Evolutionary conservation across 2,888 invertebrate genomes (phyloP), one percentile per base, ranked within the genome.

Genomic region (Eledone cirrhosa): DNA sequence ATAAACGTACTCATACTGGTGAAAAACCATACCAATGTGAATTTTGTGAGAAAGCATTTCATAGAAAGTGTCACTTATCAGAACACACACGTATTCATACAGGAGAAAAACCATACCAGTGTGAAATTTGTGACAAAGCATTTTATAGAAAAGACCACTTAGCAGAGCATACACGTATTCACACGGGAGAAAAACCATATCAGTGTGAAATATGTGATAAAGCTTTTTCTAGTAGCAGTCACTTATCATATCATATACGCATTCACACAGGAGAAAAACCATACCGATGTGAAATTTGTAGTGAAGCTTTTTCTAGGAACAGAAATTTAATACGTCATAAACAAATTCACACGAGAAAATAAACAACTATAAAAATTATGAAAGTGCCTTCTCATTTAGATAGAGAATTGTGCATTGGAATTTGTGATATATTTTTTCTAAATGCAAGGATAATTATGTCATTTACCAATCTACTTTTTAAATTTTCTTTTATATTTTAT

Each of bases 161-260:
- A 33, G 31, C n/a, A n/a, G 5, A 41, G 13, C 72, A 72, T n/a
- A 22, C n/a, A 13, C 33, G 14, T 29, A 31, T 31, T 5, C 72
- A 72, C 11, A 22, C 31, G 11, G 72, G 31, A 33, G 72, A 19
- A 7, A 72, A 72, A 24, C 72, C 72, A n/a, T 72, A 41, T 72
- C 33, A 72, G 1, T 72, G 72, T 72, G 24, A 33, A 31, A 13
- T 72, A 22, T 72, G 72, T 72, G 72, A 31, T 13, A 72, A 72
- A 41, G 31, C 31, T 31, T 72, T 72, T 31, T 72, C 41, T 7
- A n/a, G 31, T 3, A 72, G 31, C 22, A n/a, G 41, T 72, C n/a
- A 72, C n/a, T 24, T 72, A 3, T n/a, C n/a, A 72, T 31, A 41
- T 29, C 72, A 72, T 14, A 31, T 31, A 41, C n/a, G n/a, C n/a